Evolutionary conservation across 2,888 invertebrate species (phyloP).

Genomic region (Diaperis boleti): DNA sequence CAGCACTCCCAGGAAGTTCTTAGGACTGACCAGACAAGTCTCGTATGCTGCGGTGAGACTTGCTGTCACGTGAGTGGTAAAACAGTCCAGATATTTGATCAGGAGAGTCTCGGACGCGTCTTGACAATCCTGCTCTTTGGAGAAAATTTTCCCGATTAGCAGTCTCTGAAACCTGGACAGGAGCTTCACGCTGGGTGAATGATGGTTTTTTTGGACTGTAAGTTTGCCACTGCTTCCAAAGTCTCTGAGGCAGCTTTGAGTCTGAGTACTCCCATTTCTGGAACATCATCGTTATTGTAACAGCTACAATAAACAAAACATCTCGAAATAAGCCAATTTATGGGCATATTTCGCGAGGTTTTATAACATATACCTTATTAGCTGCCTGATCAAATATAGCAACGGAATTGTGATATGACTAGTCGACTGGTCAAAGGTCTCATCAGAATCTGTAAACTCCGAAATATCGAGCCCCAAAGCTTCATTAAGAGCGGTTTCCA

Average conservation of each 20-base stretch:
- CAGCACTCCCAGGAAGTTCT: constrained; percentile 73
- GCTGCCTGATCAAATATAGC: constrained; percentile 81
- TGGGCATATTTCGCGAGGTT: background rate
- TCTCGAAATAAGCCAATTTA: background rate
- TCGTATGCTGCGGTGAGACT: constrained; percentile 72
- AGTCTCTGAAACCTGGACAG: constrained; percentile 78
- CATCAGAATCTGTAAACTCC: constrained; percentile 66
- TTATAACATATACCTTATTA: constrained; percentile 74
- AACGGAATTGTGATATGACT: constrained; percentile 67
- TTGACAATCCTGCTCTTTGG: constrained; percentile 68
- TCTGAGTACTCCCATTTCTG: constrained; percentile 79
- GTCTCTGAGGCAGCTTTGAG: constrained; percentile 75
- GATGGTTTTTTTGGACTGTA: constrained; percentile 55
- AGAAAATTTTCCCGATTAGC: constrained; percentile 74
- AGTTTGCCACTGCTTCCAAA: constrained; percentile 63
- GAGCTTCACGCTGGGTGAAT: constrained; percentile 75
- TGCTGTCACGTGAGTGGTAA: constrained; percentile 71
- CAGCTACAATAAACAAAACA: too few species aligned
- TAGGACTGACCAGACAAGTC: constrained; percentile 69
- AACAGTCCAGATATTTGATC: constrained; percentile 74
- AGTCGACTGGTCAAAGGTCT: constrained; percentile 59
- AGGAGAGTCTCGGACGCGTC: constrained; percentile 74
- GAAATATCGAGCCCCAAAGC: constrained; percentile 76
- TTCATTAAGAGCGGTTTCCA: constrained; percentile 85
- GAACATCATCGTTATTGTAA: too few species aligned